Evolutionary conservation across 2,113 vertebrate genomes (phyloP).

Genomic region (Thunnus thynnus): DNA sequence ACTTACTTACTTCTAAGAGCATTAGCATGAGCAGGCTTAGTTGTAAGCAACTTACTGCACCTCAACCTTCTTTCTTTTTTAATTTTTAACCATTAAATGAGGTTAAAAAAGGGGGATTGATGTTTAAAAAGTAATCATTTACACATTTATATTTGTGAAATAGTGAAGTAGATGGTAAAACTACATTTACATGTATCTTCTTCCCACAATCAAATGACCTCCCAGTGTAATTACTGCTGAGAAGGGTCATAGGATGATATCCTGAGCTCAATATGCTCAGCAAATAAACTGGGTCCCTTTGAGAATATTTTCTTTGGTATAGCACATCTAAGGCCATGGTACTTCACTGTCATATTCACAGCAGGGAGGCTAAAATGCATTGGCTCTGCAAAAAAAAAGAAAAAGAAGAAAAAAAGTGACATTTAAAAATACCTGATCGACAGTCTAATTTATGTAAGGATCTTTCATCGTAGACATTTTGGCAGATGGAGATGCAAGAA

Average conservation of each 20-base stretch:
- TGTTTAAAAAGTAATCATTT: not conserved
- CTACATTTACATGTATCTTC: not conserved
- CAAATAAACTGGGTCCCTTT: not conserved
- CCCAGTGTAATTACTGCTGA: conserved; percentile 28
- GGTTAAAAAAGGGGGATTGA: not conserved
- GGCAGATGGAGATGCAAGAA: conserved; percentile 67
- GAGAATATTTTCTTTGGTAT: conserved; percentile 20
- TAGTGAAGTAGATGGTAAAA: not conserved
- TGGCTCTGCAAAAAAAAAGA: not conserved
- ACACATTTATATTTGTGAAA: not conserved
- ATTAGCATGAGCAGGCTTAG: not conserved
- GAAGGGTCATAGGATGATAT: conserved; percentile 1
- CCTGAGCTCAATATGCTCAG: conserved; percentile 8
- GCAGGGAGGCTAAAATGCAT: not conserved
- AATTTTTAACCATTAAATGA: not conserved
- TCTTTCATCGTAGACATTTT: conserved; percentile 67
- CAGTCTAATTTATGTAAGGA: conserved; percentile 58
- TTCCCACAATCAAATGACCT: conserved; percentile 4
- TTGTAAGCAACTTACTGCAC: not conserved
- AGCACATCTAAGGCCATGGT: not conserved
- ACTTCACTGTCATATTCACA: conserved; percentile 9
- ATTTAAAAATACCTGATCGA: conserved; percentile 35
- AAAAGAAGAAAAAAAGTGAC: not conserved
- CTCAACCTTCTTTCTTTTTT: not conserved
- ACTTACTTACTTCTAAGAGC: not conserved